Conservation (phyloP, 2,888 invertebrate species). For the Bembecia ichneumoniformis region DNA sequence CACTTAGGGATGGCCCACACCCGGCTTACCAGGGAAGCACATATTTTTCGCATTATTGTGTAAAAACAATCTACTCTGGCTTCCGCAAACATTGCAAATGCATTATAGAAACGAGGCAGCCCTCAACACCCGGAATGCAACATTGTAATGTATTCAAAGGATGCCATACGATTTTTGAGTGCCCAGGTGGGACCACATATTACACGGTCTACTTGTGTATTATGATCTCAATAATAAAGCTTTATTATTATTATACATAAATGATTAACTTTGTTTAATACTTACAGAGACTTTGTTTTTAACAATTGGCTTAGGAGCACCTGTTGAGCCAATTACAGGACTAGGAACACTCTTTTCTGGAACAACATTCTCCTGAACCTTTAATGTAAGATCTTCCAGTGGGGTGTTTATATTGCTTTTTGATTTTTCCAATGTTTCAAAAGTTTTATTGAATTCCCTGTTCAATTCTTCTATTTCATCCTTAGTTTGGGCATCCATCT, state of each 20-base stretch:
- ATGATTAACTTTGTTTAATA: constrained; percentile 7
- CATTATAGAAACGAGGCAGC: too few relatives aligned
- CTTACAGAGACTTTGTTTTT: constrained; percentile 60
- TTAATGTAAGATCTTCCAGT: constrained; percentile 5
- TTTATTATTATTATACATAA: background rate
- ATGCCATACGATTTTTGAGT: too few relatives aligned
- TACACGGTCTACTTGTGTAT: too few relatives aligned
- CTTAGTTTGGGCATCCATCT: constrained; percentile 41
- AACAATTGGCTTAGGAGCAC: constrained; percentile 43
- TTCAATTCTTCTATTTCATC: constrained; percentile 60
- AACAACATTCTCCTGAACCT: background rate
- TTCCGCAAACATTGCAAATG: too few relatives aligned
- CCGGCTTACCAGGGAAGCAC: too few relatives aligned
- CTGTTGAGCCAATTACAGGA: constrained; percentile 4
- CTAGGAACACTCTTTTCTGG: background rate
- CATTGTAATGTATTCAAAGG: too few relatives aligned
- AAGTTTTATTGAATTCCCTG: constrained; percentile 55
- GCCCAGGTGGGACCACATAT: too few relatives aligned
- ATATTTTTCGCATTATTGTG: too few relatives aligned
- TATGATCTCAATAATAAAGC: too few relatives aligned
- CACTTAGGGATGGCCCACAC: too few relatives aligned
- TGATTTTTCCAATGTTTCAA: constrained; percentile 40
- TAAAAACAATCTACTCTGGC: too few relatives aligned
- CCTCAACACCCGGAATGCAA: too few relatives aligned
- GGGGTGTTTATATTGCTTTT: constrained; percentile 7